These are phyloP conservation scores for Pinna nobilis DNA, from an alignment of 1,140 invertebrate species.

Conservation along the genomic window DNA sequence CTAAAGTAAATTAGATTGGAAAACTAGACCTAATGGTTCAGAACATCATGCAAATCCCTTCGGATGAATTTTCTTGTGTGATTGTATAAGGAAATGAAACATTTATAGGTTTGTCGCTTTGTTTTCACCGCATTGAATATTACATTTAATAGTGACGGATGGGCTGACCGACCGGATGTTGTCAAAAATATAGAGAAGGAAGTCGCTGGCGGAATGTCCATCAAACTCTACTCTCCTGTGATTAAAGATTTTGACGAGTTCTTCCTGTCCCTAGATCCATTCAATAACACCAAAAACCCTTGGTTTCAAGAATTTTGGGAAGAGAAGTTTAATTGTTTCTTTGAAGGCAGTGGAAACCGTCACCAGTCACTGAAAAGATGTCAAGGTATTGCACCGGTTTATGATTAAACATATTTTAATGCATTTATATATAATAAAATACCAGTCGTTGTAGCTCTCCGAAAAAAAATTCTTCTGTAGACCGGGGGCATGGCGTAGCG, in stretches of 20 bases:
- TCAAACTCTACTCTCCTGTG: conserved; percentile 84
- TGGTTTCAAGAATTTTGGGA: conserved; percentile 89
- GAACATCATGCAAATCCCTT: too few relatives aligned
- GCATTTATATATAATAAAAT: too few relatives aligned
- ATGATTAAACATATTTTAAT: too few relatives aligned
- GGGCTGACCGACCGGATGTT: conserved; percentile 86
- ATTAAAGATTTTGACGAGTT: conserved; percentile 82
- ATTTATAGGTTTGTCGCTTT: not conserved
- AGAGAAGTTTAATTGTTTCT: conserved; percentile 80
- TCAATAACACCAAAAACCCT: conserved; percentile 82
- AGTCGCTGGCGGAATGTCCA: conserved; percentile 84
- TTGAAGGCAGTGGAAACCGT: conserved; percentile 58
- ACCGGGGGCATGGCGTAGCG: too few relatives aligned
- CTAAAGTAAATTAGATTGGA: too few relatives aligned
- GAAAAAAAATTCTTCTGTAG: too few relatives aligned
- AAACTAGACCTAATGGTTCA: too few relatives aligned
- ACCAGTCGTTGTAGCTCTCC: too few relatives aligned
- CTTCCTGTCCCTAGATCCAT: conserved; percentile 81
- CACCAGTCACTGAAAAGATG: conserved; percentile 1
- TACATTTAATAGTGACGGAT: conserved; percentile 80
- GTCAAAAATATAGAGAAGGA: conserved; percentile 81
- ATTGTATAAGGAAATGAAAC: too few relatives aligned
- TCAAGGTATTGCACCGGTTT: conserved; percentile 66
- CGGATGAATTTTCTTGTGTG: too few relatives aligned
- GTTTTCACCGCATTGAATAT: not conserved